Conservation (phyloP, 1,140 invertebrate genomes). For the Diuraphis noxia region DNA sequence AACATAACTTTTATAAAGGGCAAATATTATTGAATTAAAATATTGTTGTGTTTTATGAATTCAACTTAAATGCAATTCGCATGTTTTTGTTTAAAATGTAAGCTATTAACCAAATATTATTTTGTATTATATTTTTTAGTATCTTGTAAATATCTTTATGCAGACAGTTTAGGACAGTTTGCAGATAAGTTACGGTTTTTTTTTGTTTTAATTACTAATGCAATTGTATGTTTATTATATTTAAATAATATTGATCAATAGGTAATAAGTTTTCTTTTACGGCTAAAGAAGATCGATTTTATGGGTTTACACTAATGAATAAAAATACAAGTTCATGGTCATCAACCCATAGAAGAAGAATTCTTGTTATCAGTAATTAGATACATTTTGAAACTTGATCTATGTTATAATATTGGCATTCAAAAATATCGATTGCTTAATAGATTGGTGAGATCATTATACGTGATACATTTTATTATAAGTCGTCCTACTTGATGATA, state of each 20-base stretch:
- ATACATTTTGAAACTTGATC: conserved; percentile 7
- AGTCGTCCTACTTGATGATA: neutral
- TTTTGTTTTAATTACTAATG: no score
- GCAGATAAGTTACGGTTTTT: no score
- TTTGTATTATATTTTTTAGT: no score
- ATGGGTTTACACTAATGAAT: neutral
- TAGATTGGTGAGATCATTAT: neutral
- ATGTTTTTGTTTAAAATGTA: no score
- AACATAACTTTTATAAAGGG: neutral
- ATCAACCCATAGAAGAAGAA: conserved; percentile 33
- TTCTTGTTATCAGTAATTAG: neutral
- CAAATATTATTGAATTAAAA: neutral
- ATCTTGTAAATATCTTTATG: no score
- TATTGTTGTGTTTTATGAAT: neutral
- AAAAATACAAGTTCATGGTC: conserved; percentile 26
- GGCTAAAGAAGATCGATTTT: neutral
- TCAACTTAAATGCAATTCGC: no score
- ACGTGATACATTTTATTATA: neutral
- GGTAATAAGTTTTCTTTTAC: neutral
- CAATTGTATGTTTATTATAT: no score
- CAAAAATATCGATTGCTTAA: conserved; percentile 36
- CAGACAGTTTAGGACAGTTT: no score
- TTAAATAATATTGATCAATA: neutral
- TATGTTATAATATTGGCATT: conserved; percentile 16
- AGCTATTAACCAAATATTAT: no score